phyloP scores from a whole-genome alignment of 2,797 vertebrate genomes.

The Sorex maritimensis region DNA sequence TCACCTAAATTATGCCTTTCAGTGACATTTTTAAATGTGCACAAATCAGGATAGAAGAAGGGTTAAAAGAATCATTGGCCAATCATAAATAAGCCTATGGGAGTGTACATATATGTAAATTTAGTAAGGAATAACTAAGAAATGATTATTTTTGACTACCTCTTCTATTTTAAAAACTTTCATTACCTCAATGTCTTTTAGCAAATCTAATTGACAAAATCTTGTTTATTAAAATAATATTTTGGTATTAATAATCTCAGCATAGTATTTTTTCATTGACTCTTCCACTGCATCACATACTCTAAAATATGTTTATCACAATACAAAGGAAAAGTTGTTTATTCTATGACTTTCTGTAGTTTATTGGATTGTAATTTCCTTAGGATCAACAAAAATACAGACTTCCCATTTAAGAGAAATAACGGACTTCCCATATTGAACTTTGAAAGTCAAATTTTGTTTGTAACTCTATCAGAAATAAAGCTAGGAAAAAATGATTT shows the following conservation, averaged over 20 bases:
- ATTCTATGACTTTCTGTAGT: background rate
- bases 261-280: background rate
- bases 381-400: conserved; percentile 3
- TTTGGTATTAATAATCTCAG: background rate
- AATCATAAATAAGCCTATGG: background rate
- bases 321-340: conserved; percentile 21
- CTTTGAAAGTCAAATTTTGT: conserved; percentile 63
- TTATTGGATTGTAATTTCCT: conserved; percentile 47
- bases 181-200: conserved; percentile 1
- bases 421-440: conserved; percentile 55
- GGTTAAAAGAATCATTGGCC: background rate
- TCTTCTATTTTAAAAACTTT: conserved; percentile 4
- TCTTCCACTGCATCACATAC: background rate
- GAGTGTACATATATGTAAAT: background rate
- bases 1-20: background rate
- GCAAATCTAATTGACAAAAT: background rate
- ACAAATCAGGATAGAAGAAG: background rate
- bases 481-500: conserved; percentile 62
- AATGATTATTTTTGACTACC: conserved; percentile 38
- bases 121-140: background rate
- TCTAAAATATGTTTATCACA: conserved; percentile 45
- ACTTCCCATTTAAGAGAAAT: conserved; percentile 64
- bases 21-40: conserved; percentile 30
- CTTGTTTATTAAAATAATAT: background rate
- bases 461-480: conserved; percentile 51